phyloP scores from a whole-genome alignment of 2,888 invertebrate species.

The Ischnura elegans region DNA sequence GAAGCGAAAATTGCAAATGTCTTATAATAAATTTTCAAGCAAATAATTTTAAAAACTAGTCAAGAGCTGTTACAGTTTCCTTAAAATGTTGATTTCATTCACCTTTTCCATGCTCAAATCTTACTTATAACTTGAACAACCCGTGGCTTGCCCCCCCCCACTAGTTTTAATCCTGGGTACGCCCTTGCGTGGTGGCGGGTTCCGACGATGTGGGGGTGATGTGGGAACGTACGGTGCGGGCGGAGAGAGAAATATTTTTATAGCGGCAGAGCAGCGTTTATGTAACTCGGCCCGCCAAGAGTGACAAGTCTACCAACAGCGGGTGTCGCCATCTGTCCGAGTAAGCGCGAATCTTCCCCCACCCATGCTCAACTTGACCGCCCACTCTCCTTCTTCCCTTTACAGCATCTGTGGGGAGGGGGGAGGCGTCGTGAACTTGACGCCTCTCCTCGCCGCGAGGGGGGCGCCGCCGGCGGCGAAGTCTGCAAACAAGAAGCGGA shows the following conservation, averaged over 20 bases:
- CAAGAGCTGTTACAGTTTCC: no score
- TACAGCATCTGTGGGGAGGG: no score
- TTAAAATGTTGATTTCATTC: no score
- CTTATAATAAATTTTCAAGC: no score
- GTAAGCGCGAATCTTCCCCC: neutral
- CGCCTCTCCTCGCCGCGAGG: neutral
- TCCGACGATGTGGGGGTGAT: neutral
- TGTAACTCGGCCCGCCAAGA: neutral
- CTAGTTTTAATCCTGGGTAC: no score
- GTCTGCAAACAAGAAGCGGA: neutral
- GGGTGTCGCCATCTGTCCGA: conserved; percentile 26
- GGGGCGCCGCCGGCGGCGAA: neutral
- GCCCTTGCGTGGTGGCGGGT: no score
- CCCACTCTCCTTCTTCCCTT: neutral
- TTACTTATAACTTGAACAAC: no score
- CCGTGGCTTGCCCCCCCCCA: no score
- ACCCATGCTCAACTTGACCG: no score
- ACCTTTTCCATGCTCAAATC: no score
- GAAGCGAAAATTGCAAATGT: no score
- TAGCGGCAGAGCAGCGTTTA: neutral
- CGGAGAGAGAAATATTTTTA: neutral
- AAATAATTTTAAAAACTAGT: no score
- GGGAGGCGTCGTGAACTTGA: neutral
- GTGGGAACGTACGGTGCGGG: neutral
- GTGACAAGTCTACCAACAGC: neutral